Conservation (phyloP, 1,140 invertebrate genomes). For the Brevipalpus yothersi region DNA sequence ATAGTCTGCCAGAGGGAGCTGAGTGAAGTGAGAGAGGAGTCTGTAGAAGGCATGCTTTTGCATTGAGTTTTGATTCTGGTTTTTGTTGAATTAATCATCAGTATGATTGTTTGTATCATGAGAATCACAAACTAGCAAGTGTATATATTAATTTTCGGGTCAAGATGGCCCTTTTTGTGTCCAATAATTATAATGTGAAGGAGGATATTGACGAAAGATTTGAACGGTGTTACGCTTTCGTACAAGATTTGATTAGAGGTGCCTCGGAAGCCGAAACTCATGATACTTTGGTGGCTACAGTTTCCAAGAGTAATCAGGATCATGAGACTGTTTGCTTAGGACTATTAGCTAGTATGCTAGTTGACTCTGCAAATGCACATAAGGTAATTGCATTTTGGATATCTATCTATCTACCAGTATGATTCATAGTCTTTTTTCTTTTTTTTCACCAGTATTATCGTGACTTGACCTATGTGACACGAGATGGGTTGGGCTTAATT, state of each 20-base stretch:
- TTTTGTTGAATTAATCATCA: too few relatives aligned
- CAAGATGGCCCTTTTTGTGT: too few relatives aligned
- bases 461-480: slow-evolving; percentile 60
- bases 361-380: slow-evolving; percentile 51
- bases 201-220: slow-evolving; percentile 26
- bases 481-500: slow-evolving; percentile 62
- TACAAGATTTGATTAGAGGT: slow-evolving; percentile 47
- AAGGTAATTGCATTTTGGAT: slow-evolving; percentile 28
- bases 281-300: slow-evolving; percentile 60
- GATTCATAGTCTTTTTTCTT: slow-evolving; percentile 10
- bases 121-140: too few relatives aligned
- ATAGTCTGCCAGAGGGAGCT: too few relatives aligned
- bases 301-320: slow-evolving; percentile 42
- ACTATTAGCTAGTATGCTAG: slow-evolving; percentile 59
- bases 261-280: slow-evolving; percentile 78
- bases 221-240: slow-evolving; percentile 45
- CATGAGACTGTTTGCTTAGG: slow-evolving; percentile 74
- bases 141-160: too few relatives aligned
- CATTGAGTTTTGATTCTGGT: too few relatives aligned
- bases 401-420: not conserved
- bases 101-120: too few relatives aligned
- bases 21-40: too few relatives aligned
- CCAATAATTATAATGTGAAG: not conserved
- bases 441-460: slow-evolving; percentile 39
- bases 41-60: too few relatives aligned